phyloP scores from a whole-genome alignment of 1,140 invertebrate genomes.

The Hyposmocoma kahamanoa region DNA sequence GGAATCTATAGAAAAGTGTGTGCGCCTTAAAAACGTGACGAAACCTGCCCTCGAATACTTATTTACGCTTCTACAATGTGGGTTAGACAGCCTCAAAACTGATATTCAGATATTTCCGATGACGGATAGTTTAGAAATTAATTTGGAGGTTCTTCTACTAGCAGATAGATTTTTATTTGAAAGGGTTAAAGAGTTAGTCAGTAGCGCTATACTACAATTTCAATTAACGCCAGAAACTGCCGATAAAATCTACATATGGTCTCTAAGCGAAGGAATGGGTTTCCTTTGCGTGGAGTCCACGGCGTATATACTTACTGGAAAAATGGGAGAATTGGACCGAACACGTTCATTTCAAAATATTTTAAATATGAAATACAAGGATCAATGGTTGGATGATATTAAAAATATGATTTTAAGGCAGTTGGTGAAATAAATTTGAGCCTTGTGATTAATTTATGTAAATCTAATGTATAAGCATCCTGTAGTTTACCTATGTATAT shows the following conservation, averaged over 20 bases:
- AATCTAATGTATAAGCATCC: too few species aligned
- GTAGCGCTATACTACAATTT: slow-evolving; percentile 71
- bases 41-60: slow-evolving; percentile 74
- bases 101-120: slow-evolving; percentile 57
- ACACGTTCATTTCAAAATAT: slow-evolving; percentile 51
- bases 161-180: slow-evolving; percentile 79
- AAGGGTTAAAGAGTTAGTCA: slow-evolving; percentile 73
- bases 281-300: slow-evolving; percentile 74
- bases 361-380: slow-evolving; percentile 56
- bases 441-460: not conserved
- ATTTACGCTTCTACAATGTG: slow-evolving; percentile 70
- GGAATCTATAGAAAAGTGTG: slow-evolving; percentile 75
- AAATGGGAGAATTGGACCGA: slow-evolving; percentile 57
- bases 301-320: slow-evolving; percentile 68
- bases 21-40: slow-evolving; percentile 74
- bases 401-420: slow-evolving; percentile 56
- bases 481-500: not conserved
- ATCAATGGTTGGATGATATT: slow-evolving; percentile 67
- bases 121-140: slow-evolving; percentile 69
- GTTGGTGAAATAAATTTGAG: slow-evolving; percentile 31
- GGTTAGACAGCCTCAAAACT: slow-evolving; percentile 57
- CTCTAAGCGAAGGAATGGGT: slow-evolving; percentile 73
- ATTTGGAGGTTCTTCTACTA: slow-evolving; percentile 79
- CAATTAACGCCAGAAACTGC: slow-evolving; percentile 58
- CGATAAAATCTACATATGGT: slow-evolving; percentile 75